These are phyloP conservation scores for Lochmaea crataegi DNA, from an alignment of 2,888 invertebrate genomes.

Conservation along the genomic window DNA sequence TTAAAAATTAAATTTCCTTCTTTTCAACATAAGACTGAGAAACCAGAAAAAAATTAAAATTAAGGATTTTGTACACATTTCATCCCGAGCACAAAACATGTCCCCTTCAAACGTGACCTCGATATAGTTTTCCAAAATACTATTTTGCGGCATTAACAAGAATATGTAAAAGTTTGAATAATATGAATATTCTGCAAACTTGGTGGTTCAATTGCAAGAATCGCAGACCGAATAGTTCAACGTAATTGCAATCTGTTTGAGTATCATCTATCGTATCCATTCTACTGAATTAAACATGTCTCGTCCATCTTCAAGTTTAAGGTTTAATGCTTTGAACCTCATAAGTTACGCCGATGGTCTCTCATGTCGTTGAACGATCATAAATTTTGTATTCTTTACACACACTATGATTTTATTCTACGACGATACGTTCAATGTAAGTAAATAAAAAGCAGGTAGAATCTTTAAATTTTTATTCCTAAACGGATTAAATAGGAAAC, in stretches of 20 bases:
- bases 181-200: slow-evolving; percentile 4
- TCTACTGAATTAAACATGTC: slow-evolving; percentile 58
- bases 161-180: not conserved
- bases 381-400: slow-evolving; percentile 57
- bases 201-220: slow-evolving; percentile 16
- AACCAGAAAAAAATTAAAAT: not conserved
- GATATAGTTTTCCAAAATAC: not conserved
- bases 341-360: slow-evolving; percentile 51
- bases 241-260: slow-evolving; percentile 31
- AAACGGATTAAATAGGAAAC: not conserved
- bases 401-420: slow-evolving; percentile 42
- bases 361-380: slow-evolving; percentile 62
- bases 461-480: slow-evolving; percentile 1
- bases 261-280: slow-evolving; percentile 53
- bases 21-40: not conserved
- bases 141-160: not conserved
- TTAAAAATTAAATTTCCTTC: not conserved
- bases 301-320: slow-evolving; percentile 57
- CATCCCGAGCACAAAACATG: not conserved
- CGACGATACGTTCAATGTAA: slow-evolving; percentile 36
- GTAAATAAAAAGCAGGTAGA: slow-evolving; percentile 24
- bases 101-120: not conserved
- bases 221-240: slow-evolving; percentile 3
- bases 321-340: slow-evolving; percentile 58
- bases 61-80: not conserved